Evolutionary conservation across 2,797 vertebrate species (phyloP), one percentile per base, ranked within the genome.

Genomic region (Apodemus agrarius): DNA sequence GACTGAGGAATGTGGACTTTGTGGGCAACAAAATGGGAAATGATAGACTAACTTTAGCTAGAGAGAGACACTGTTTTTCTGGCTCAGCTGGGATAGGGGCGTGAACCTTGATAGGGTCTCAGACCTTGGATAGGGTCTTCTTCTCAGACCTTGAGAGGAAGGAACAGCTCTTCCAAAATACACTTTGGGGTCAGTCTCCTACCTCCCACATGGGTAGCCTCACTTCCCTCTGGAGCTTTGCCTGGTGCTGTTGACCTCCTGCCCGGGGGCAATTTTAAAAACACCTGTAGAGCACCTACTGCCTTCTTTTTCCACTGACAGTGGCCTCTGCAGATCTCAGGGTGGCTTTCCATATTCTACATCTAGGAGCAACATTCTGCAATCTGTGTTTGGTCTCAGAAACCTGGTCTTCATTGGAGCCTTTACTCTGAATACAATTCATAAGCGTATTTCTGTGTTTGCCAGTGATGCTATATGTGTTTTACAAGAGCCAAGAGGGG

Each of bases 341-440:
- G 21, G 72, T 1, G 61, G 29, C n/a, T 81, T 78, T 78, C 92
- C 26, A 76, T 6, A 52, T 0, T 7, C 31, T 3, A 1, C 4
- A 26, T 14, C 61, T 75, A 14, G 81, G 19, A 91, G 65, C 37
- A 24, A 95, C 10, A 0, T 4, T 10, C 2, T 17, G 52, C 13
- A 24, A 10, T 0, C 31, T 76, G 54, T 37, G 17, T 75, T 76
- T 63, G 82, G 26, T 87, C 12, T 57, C 65, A 17, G 40, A 37
- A 78, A 57, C 0, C 24, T 52, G 2, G 72, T 82, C 24, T 26
- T 82, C 22, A 24, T 6, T 26, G 1, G 40, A 92, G 21, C 2
- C 96, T 14, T 96, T 8, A 72, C 86, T 95, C n/a, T 79, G 86
- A 82, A 86, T 89, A 57, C 94, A 90, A 92, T 26, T 61, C 63